phyloP scores from a whole-genome alignment of 1,140 invertebrate genomes.

The Phocides pigmalion region DNA sequence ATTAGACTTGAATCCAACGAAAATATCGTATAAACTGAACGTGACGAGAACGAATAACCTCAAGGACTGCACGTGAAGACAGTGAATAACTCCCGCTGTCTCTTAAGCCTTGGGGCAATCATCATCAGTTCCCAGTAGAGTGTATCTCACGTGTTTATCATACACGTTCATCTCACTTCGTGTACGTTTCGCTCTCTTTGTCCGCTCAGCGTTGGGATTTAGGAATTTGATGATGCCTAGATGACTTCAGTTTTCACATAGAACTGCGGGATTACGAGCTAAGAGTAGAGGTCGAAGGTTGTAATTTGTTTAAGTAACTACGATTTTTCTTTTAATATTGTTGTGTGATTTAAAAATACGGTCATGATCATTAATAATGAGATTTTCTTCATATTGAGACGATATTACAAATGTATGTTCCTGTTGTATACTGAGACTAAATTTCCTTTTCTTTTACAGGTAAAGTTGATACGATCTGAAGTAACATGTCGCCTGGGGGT shows the following conservation, averaged over 20 bases:
- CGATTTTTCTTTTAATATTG: background rate
- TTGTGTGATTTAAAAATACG: no score
- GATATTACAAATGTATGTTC: no score
- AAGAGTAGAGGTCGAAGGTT: background rate
- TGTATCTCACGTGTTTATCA: slow-evolving; percentile 67
- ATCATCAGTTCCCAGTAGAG: slow-evolving; percentile 67
- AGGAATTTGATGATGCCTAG: slow-evolving; percentile 51
- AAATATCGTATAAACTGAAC: no score
- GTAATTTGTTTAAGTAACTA: background rate
- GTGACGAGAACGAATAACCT: no score
- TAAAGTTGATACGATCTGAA: no score
- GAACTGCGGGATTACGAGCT: slow-evolving; percentile 26
- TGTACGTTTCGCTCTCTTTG: slow-evolving; percentile 55
- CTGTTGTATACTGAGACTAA: no score
- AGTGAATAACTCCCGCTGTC: slow-evolving; percentile 15
- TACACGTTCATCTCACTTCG: slow-evolving; percentile 74
- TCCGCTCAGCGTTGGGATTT: slow-evolving; percentile 52
- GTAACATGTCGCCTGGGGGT: no score
- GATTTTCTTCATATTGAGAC: no score
- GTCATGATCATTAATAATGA: no score
- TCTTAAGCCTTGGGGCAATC: slow-evolving; percentile 38
- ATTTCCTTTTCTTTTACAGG: no score
- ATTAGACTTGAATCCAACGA: no score
- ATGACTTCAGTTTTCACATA: slow-evolving; percentile 45
- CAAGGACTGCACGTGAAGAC: no score